Conservation (phyloP, 2,888 invertebrate species). For the Germaria angustata region DNA sequence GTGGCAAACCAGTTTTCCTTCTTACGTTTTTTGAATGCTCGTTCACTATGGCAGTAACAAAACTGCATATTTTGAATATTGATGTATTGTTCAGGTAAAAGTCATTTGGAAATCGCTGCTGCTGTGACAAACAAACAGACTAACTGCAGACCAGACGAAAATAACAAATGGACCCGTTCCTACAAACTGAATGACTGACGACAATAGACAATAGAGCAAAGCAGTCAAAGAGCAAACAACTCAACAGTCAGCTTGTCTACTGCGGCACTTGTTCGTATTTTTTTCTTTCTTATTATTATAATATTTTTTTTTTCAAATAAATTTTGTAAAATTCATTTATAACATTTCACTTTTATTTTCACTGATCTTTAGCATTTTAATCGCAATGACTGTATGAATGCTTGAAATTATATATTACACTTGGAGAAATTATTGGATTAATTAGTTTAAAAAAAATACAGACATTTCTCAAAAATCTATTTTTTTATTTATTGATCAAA, state of each 20-base stretch:
- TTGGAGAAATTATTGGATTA: constrained; percentile 8
- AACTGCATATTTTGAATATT: constrained; percentile 42
- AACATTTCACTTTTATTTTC: constrained; percentile 63
- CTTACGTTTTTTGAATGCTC: not conserved
- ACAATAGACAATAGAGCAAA: constrained; percentile 13
- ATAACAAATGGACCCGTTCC: not conserved
- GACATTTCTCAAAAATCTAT: no score
- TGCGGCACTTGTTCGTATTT: constrained; percentile 48
- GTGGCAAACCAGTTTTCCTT: constrained; percentile 27
- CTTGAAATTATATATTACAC: constrained; percentile 29
- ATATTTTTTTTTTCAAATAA: constrained; percentile 4
- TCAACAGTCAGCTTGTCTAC: constrained; percentile 44
- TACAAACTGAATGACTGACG: constrained; percentile 24
- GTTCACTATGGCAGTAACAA: no score
- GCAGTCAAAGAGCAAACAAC: constrained; percentile 41
- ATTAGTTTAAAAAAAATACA: no score
- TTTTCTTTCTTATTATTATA: no score
- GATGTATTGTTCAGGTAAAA: constrained; percentile 32
- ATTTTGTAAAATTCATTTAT: constrained; percentile 35
- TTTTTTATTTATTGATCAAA: no score
- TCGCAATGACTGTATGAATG: constrained; percentile 23
- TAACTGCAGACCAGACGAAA: constrained; percentile 2
- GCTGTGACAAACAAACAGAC: not conserved
- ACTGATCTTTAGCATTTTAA: constrained; percentile 36
- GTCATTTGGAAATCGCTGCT: constrained; percentile 11